Evolutionary conservation across 2,888 invertebrate genomes (phyloP).

Genomic region (Anaspis maculata): DNA sequence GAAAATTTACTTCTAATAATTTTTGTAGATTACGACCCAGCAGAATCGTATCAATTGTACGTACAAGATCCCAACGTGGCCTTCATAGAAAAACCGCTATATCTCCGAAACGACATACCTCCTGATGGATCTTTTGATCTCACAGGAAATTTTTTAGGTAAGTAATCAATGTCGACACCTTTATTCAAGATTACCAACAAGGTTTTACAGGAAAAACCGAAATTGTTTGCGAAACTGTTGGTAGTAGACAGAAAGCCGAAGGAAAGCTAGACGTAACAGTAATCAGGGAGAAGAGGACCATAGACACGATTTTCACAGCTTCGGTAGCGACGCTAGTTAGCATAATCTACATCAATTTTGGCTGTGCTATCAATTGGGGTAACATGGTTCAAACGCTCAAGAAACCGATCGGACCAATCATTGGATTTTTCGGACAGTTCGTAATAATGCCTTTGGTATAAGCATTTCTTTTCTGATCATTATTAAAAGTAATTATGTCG

Average conservation of each 20-base stretch:
- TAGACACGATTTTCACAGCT: constrained; percentile 66
- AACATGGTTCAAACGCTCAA: constrained; percentile 57
- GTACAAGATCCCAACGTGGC: constrained; percentile 13
- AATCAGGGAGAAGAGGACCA: constrained; percentile 44
- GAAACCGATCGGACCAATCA: constrained; percentile 67
- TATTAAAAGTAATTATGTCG: constrained; percentile 12
- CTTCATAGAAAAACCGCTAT: constrained; percentile 6
- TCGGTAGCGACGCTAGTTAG: constrained; percentile 70
- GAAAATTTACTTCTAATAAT: background rate
- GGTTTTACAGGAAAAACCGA: constrained; percentile 27
- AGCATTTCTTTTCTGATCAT: constrained; percentile 4
- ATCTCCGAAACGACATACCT: constrained; percentile 3
- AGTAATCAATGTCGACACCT: constrained; percentile 1
- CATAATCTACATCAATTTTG: constrained; percentile 83
- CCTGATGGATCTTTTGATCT: constrained; percentile 29
- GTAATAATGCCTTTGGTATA: constrained; percentile 77
- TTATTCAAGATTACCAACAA: background rate
- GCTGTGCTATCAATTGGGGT: constrained; percentile 75
- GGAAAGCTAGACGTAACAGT: constrained; percentile 26
- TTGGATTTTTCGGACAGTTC: constrained; percentile 74
- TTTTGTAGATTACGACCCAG: constrained; percentile 1
- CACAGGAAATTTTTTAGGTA: constrained; percentile 37
- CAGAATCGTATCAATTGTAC: constrained; percentile 3
- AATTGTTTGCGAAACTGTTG: constrained; percentile 21
- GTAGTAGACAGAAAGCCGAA: constrained; percentile 10